Base-by-base conservation (phyloP, 2,797 vertebrate species). In the Falco biarmicus region DNA sequence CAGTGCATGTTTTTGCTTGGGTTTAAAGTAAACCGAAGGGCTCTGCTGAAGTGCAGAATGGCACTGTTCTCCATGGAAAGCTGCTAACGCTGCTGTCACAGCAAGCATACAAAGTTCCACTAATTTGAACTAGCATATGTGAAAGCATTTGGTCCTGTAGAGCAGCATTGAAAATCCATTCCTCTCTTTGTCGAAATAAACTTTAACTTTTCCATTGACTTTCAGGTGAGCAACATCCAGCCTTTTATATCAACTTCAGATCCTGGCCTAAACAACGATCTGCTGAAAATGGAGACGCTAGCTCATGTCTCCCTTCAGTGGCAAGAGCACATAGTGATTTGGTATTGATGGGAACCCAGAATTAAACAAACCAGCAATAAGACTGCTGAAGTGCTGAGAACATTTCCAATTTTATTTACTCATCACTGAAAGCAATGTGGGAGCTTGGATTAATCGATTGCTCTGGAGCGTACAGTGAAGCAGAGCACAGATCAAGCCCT, bases 11-110 rank as follows among this genome's bases (percentile, higher is more conserved):
- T 66, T 89, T 68, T 32, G 32, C 70, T 59, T 53, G 15, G 25
- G 56, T 86, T 84, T 48, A 34, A 39, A 59, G 28, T 61, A 54
- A 71, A 91, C 24, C 43, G 43, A 26, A 63, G 24, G 25, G 25
- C 12, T 18, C 25, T 21, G 29, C 25, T 24, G 60, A 16, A 34
- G 57, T 1, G 4, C 66, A 71, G 50, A 57, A 59, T 41, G 59
- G 20, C 48, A 63, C 48, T 1, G 0, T 79, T 83, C 45, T 81
- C 57, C 56, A 13, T 32, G 28, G 70, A 39, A 66, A n/a, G 69
- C 28, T 80, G 43, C 51, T 73, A 41, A 54, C 0, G 0, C 69
- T 2, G 2, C 53, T 69, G 34, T 65, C 63, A 15, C 0, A 0
- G 15, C 0, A 1, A 81, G 64, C 0, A 0, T 64, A 3, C 66